These are phyloP conservation scores for Gopherus evgoodei DNA, from an alignment of 2,113 vertebrate genomes.

Conservation along the genomic window DNA sequence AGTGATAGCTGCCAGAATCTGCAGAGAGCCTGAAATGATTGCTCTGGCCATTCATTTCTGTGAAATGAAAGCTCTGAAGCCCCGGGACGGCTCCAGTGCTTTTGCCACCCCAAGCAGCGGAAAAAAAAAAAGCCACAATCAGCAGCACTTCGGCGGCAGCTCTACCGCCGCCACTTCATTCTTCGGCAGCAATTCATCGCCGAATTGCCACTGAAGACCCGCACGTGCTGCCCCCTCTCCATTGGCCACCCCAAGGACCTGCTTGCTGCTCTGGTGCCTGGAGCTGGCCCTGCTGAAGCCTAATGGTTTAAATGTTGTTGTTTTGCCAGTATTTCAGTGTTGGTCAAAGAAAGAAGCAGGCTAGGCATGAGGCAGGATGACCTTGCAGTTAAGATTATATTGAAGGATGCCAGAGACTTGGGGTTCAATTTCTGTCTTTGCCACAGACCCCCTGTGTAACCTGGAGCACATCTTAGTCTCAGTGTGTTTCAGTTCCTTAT, in stretches of 20 bases:
- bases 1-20: not conserved
- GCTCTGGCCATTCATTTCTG: not conserved
- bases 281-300: not conserved
- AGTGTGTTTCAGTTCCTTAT: not conserved
- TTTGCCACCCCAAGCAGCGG: no score
- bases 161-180: no score
- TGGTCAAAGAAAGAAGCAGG: not conserved
- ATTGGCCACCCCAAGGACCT: no score
- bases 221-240: no score
- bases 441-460: not conserved
- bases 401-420: not conserved
- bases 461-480: not conserved
- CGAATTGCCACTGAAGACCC: no score
- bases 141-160: no score
- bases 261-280: no score
- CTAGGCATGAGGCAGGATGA: not conserved
- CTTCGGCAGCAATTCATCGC: no score
- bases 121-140: no score
- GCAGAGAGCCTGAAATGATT: not conserved
- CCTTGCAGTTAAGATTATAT: not conserved
- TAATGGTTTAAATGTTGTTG: not conserved
- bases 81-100: not conserved
- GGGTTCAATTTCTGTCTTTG: not conserved
- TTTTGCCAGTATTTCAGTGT: not conserved
- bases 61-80: not conserved